Evolutionary conservation across 2,113 vertebrate genomes (phyloP), one percentile per base, ranked within the genome.

Genomic region (Epinephelus lanceolatus): DNA sequence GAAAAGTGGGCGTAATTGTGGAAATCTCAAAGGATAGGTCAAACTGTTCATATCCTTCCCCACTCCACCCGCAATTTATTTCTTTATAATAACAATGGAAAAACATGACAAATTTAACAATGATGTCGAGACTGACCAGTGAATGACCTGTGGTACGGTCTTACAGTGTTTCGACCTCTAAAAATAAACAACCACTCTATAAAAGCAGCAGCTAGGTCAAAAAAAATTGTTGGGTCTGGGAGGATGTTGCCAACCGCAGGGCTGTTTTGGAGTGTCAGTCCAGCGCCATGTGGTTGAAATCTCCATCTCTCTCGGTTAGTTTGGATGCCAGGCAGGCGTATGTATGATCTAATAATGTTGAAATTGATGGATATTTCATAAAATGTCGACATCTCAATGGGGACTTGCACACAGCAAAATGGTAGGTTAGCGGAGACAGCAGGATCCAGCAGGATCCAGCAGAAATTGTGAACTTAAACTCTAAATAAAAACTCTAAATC

Each of bases 331-430:
- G 70, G 60, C 70, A 51, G 68, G 66, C 66, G 14, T 72, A 84
- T 62, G 66, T 21, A 73, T 83, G 80, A 90, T 85, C 86, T 83
- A 86, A 93, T 92, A 86, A 84, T 80, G 74, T 40, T 62, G 33
- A 89, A 91, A 91, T 87, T 77, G 53, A 92, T 89, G 85, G 90
- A 86, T 72, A 51, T 71, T 90, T 82, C 55, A 80, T 81, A 55
- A 78, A 89, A 88, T 69, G 85, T 68, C 11, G 83, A 89, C 86
- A 86, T 86, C 55, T 86, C 89, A 86, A 78, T 75, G 10, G 30
- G 62, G 77, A 75, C 77, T 71, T 57, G 3, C 52, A 55, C 47
- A 74, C 65, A 71, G 7, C 2, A 0, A 86, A 91, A 89, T 85
- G 17, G 81, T 80, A 84, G 89, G 85, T 86, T 92, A 77, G 60